Evolutionary conservation across 2,797 vertebrate genomes (phyloP).

Genomic region (Poecilia picta): DNA sequence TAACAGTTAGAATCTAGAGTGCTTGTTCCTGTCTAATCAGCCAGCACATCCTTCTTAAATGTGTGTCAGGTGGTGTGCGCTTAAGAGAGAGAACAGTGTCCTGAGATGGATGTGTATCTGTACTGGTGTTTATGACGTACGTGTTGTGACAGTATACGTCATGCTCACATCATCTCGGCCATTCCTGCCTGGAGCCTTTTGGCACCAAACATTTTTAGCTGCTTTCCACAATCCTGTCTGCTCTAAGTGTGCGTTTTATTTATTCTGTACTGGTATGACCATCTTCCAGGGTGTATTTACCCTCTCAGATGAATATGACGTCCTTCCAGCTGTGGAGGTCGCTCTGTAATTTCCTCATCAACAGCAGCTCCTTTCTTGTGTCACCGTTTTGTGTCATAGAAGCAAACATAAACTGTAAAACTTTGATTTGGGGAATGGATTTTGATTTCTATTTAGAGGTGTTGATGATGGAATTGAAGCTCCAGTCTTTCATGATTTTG

Average conservation of each 20-base stretch:
- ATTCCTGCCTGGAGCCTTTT: constrained; percentile 58
- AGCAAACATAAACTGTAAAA: neutral
- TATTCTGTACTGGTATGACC: constrained; percentile 55
- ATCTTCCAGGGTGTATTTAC: constrained; percentile 64
- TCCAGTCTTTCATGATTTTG: constrained; percentile 64
- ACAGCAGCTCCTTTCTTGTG: constrained; percentile 31
- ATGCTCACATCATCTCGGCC: constrained; percentile 67
- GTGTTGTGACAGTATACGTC: constrained; percentile 68
- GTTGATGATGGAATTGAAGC: constrained; percentile 72
- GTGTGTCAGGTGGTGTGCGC: constrained; percentile 24
- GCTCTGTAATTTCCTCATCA: constrained; percentile 72
- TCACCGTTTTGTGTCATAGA: neutral
- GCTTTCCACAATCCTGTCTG: constrained; percentile 62
- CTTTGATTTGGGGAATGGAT: neutral
- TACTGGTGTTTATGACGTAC: constrained; percentile 47
- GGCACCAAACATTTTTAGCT: constrained; percentile 55
- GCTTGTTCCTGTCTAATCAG: constrained; percentile 58
- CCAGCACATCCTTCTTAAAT: constrained; percentile 46
- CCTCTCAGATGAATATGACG: constrained; percentile 55
- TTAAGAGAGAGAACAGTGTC: constrained; percentile 4
- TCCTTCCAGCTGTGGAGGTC: constrained; percentile 68
- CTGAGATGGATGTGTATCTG: constrained; percentile 12
- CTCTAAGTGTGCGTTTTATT: constrained; percentile 52
- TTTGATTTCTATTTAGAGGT: constrained; percentile 16
- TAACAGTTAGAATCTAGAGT: constrained; percentile 38